phyloP scores from a whole-genome alignment of 1,140 invertebrate species.

The Lasaia peninsularis region DNA sequence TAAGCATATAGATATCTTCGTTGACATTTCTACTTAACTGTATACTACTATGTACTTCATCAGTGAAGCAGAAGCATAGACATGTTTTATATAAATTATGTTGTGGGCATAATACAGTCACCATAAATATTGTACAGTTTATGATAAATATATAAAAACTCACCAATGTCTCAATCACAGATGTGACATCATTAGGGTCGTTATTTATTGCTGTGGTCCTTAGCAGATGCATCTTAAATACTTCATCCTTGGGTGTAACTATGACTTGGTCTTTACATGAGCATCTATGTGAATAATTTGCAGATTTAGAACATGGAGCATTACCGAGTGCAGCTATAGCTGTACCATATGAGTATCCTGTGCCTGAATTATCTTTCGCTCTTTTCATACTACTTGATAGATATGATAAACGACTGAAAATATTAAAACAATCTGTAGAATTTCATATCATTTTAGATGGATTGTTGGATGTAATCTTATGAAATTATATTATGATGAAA shows the following conservation, averaged over 20 bases:
- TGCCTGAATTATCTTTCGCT: constrained; percentile 62
- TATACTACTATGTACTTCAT: no score
- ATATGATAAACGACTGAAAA: constrained; percentile 51
- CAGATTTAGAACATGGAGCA: constrained; percentile 28
- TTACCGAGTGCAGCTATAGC: constrained; percentile 41
- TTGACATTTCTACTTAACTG: no score
- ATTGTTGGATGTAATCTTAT: no score
- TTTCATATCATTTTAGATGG: neutral
- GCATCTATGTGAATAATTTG: constrained; percentile 40
- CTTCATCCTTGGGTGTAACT: constrained; percentile 40
- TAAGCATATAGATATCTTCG: no score
- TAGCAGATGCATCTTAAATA: constrained; percentile 50
- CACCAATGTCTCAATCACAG: constrained; percentile 40
- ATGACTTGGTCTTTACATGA: constrained; percentile 48
- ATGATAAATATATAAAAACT: constrained; percentile 23
- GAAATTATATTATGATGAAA: no score
- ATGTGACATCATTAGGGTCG: constrained; percentile 41
- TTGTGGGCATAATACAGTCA: no score
- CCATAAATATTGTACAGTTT: neutral
- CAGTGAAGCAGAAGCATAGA: no score
- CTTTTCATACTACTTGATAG: constrained; percentile 55
- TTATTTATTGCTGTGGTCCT: constrained; percentile 62
- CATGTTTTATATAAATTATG: no score
- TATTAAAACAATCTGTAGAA: constrained; percentile 9
- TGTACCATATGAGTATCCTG: constrained; percentile 63